These are phyloP conservation scores for Netelia inedita DNA, from an alignment of 2,888 invertebrate species.

Conservation along the genomic window DNA sequence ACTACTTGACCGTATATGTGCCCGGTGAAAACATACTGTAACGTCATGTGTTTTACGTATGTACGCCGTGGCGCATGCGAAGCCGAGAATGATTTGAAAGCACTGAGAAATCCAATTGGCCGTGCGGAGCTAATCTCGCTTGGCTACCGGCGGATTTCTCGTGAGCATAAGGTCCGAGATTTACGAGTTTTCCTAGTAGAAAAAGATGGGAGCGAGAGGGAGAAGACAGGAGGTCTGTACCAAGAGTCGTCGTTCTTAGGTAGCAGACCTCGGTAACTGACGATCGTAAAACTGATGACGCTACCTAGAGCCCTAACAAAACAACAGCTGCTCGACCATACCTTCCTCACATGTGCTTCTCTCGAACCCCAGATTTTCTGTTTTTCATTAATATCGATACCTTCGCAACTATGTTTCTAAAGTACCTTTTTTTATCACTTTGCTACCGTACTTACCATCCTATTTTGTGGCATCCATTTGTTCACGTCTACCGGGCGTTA, in stretches of 20 bases:
- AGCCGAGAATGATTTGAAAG: slow-evolving; percentile 13
- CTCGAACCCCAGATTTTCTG: slow-evolving; percentile 17
- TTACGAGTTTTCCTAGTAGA: slow-evolving; percentile 33
- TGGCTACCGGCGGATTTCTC: slow-evolving; percentile 32
- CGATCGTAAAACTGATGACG: slow-evolving; percentile 34
- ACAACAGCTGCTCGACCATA: background rate
- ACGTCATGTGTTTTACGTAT: slow-evolving; percentile 10
- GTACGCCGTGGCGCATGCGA: slow-evolving; percentile 1
- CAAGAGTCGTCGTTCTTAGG: background rate
- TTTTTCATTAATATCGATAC: background rate
- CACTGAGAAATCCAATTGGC: slow-evolving; percentile 30
- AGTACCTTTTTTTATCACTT: background rate
- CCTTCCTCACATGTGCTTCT: background rate
- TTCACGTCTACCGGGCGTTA: background rate
- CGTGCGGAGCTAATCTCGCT: slow-evolving; percentile 38
- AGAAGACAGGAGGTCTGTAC: background rate
- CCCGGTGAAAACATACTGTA: slow-evolving; percentile 23
- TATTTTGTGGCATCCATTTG: background rate
- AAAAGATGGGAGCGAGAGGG: background rate
- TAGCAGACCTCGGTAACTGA: background rate
- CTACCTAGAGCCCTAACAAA: slow-evolving; percentile 7
- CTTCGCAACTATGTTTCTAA: no score
- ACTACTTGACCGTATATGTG: slow-evolving; percentile 16
- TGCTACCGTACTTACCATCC: background rate
- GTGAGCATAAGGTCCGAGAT: slow-evolving; percentile 17